A percentile compares a stretch with the other conserved stretches of the same genome.
These are phyloP conservation scores for Tachina grossa DNA, from an alignment of 2,888 invertebrate species.

Conservation along the genomic window DNA sequence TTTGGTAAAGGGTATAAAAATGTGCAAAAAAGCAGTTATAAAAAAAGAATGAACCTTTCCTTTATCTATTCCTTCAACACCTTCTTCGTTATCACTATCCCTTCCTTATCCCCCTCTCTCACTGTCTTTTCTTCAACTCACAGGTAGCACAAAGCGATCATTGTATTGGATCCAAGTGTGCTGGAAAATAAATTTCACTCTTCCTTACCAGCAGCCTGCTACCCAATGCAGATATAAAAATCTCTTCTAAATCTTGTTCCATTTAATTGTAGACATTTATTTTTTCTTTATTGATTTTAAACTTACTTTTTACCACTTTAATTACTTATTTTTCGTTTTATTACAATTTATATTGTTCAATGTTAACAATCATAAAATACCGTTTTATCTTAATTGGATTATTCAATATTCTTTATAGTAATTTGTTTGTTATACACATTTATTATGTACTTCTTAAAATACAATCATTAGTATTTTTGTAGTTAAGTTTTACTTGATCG, in stretches of 20 bases:
- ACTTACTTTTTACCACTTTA: constrained; percentile 30
- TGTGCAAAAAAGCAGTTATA: no score
- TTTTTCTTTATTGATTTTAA: constrained; percentile 55
- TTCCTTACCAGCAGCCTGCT: no score
- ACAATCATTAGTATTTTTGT: constrained; percentile 28
- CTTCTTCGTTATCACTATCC: no score
- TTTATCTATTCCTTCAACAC: no score
- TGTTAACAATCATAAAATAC: constrained; percentile 62
- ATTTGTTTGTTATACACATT: constrained; percentile 34
- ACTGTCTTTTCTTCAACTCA: no score
- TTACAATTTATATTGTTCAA: constrained; percentile 46
- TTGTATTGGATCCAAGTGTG: no score
- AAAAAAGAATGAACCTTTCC: no score
- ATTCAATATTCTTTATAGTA: constrained; percentile 35
- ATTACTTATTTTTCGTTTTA: constrained; percentile 40
- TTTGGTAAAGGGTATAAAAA: no score
- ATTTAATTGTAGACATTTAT: constrained; percentile 70
- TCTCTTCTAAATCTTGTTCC: constrained; percentile 29
- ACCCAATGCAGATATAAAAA: no score
- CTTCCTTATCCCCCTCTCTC: no score
- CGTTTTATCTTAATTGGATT: constrained; percentile 15
- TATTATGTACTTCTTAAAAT: constrained; percentile 36
- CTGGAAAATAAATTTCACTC: no score
- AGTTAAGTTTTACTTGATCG: constrained; percentile 15
- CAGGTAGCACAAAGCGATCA: no score